phyloP scores from a whole-genome alignment of 2,888 invertebrate species.

The Chesias legatella region DNA sequence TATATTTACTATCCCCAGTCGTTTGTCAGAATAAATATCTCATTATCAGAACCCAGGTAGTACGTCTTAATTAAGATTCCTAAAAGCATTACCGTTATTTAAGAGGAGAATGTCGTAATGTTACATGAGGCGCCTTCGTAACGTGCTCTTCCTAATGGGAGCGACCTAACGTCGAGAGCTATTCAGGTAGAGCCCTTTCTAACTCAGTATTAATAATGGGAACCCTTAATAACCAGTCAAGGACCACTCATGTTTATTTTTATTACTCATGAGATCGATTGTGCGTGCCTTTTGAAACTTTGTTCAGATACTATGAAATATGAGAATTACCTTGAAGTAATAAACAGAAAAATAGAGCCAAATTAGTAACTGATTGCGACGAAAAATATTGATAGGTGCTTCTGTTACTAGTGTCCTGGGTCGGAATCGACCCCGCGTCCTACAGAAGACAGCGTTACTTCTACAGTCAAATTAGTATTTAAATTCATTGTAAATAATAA shows the following conservation, averaged over 20 bases:
- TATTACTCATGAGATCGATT: conserved; percentile 21
- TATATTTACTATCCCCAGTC: conserved; percentile 21
- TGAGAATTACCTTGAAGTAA: too few species aligned
- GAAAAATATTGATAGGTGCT: conserved; percentile 7
- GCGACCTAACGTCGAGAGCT: conserved; percentile 54
- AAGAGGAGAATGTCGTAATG: conserved; percentile 36
- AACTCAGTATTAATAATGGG: conserved; percentile 57
- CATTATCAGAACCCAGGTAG: conserved; percentile 30
- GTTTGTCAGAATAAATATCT: conserved; percentile 23
- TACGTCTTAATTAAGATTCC: conserved; percentile 51
- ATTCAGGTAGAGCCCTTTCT: conserved; percentile 55
- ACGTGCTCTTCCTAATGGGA: conserved; percentile 53
- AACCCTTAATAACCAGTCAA: conserved; percentile 40
- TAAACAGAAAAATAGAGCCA: too few species aligned
- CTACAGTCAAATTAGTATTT: too few species aligned
- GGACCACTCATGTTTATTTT: conserved; percentile 27
- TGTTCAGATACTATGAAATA: conserved; percentile 4
- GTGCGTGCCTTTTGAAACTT: conserved; percentile 12
- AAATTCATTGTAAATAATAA: too few species aligned
- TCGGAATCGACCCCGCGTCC: too few species aligned
- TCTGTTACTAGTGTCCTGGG: too few species aligned
- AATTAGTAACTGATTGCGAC: conserved; percentile 9
- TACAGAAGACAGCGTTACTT: too few species aligned
- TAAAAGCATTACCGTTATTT: conserved; percentile 53
- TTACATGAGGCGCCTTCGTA: conserved; percentile 58